Base-by-base conservation (phyloP, 2,888 invertebrate species). In the Cybosia mesomella region DNA sequence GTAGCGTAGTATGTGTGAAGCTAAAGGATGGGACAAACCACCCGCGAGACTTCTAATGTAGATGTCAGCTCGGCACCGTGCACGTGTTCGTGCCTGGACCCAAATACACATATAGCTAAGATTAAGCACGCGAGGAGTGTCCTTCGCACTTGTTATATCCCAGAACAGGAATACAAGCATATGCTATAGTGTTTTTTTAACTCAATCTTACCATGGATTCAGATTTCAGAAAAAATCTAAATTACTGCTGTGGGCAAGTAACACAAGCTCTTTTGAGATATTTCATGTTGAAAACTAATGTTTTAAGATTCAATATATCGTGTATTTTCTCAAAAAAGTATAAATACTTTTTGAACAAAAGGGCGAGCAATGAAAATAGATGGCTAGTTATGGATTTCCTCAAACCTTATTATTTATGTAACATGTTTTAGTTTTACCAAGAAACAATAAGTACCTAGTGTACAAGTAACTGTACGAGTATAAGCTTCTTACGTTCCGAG, bases 381-480 rank as follows among this genome's bases (percentile, higher is more conserved):
- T n/a, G 49, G 15, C 0, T 49, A n/a, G 18, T n/a, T 49, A n/a
- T 9, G n/a, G 18, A n/a, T 49, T 18, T 49, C 8, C 2, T 9
- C 49, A n/a, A 49, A 49, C n/a, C n/a, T 49, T 49, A 15, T 49
- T 49, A 49, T 49, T 49, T n/a, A 49, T n/a, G 49, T n/a, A 43
- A 18, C 43, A 43, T 43, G 18, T 15, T 39, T 15, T 15, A 28
- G 3, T 28, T 28, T 28, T 5, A 28, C 28, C 3, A 28, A 28
- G 28, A 28, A 28, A 28, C 28, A 28, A 28, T 28, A 28, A 5
- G 28, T 28, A 28, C 28, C 28, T 28, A 28, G 28, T 28, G 3
- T 28, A 28, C 2, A 28, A 28, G 28, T 28, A 28, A 28, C 5
- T 28, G 28, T 28, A n/a, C n/a, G n/a, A n/a, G n/a, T n/a, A 28